phyloP scores from a whole-genome alignment of 2,797 vertebrate genomes.

The Anguilla megastoma region DNA sequence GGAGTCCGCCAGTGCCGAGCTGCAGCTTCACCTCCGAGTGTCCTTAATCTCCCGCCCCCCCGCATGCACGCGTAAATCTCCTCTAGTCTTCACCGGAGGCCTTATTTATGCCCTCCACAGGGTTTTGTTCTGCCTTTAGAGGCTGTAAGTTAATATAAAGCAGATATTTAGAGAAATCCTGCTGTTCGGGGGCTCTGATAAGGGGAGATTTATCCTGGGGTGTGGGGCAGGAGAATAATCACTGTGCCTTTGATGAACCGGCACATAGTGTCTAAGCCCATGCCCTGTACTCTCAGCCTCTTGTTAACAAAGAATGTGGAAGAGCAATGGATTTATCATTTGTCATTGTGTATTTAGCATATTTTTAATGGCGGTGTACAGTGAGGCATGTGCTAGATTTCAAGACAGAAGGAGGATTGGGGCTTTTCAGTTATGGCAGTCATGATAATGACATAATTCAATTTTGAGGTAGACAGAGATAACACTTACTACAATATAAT shows the following conservation, averaged over 20 bases:
- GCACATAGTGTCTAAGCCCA: conserved; percentile 7
- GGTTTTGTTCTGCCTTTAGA: conserved; percentile 53
- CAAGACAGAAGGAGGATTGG: background rate
- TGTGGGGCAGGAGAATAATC: conserved; percentile 35
- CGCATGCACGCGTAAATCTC: conserved; percentile 41
- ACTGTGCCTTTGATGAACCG: conserved; percentile 41
- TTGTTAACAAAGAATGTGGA: conserved; percentile 30
- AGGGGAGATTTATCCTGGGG: conserved; percentile 46
- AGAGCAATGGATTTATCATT: conserved; percentile 33
- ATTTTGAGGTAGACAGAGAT: background rate
- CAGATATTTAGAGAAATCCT: conserved; percentile 51
- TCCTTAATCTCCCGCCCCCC: conserved; percentile 32
- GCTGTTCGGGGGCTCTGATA: conserved; percentile 45
- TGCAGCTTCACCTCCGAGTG: background rate
- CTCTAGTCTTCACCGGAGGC: conserved; percentile 34
- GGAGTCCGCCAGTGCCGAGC: background rate
- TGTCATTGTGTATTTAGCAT: conserved; percentile 23
- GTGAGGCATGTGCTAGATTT: conserved; percentile 29
- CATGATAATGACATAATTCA: background rate
- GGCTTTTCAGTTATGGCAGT: background rate
- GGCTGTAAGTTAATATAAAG: conserved; percentile 46
- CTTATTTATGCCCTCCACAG: conserved; percentile 47
- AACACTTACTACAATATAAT: background rate
- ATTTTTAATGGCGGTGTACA: conserved; percentile 16
- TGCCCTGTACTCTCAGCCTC: conserved; percentile 28